phyloP scores from a whole-genome alignment of 2,797 vertebrate species.

The Scyliorhinus canicula region DNA sequence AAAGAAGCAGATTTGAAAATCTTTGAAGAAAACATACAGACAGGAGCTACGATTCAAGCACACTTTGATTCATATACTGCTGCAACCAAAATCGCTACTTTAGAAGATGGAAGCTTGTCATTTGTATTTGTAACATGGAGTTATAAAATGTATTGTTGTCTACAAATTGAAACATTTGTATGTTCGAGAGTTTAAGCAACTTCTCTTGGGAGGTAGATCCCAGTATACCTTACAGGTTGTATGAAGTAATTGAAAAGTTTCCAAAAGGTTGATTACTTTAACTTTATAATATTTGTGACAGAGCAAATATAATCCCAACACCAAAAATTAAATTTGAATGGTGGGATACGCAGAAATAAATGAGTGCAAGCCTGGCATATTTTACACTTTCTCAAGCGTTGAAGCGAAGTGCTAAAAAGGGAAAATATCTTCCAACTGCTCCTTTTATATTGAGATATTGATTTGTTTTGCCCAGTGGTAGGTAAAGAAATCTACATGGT shows the following conservation, averaged over 20 bases:
- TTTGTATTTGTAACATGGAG: not conserved
- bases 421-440: not conserved
- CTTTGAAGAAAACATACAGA: not conserved
- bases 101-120: not conserved
- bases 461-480: not conserved
- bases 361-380: not conserved
- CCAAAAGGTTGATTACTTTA: not conserved
- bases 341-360: not conserved
- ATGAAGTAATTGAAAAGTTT: not conserved
- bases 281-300: not conserved
- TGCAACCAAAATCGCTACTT: too few relatives aligned
- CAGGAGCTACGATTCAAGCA: not conserved
- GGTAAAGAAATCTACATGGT: not conserved
- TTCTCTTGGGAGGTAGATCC: not conserved
- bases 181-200: not conserved
- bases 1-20: not conserved
- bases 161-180: not conserved
- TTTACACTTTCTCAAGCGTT: not conserved
- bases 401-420: not conserved
- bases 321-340: not conserved
- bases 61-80: not conserved
- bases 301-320: not conserved
- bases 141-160: not conserved
- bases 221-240: not conserved
- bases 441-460: not conserved